Evolutionary conservation across 2,113 vertebrate genomes (phyloP), one percentile per base, ranked within the genome.

Genomic region (Acanthochromis polyacanthus): DNA sequence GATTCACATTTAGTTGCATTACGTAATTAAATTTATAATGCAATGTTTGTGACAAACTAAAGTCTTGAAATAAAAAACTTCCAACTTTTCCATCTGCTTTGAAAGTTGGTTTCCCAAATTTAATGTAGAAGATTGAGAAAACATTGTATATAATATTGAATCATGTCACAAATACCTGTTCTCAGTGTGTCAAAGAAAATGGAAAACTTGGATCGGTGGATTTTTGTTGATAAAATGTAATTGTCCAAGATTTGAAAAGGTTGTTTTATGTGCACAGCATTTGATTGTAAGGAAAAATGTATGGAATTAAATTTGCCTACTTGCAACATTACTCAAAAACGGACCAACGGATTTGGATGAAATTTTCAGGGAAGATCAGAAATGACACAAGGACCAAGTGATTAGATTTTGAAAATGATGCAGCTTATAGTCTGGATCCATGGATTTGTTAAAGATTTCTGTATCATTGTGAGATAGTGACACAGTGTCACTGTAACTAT

Each of bases 181-280:
- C 14, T 69, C 4, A 40, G 17, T 36, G 1, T 48, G 58, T 0
- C 8, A 36, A 4, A 15, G 3, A 6, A 20, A 22, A 68, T 64
- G 40, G 28, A 73, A 80, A 48, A 0, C 0, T 14, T 58, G 15
- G 17, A n/a, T 46, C 14, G 45, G 2, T 40, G 17, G n/a, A 20
- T 50, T 50, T 52, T 59, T 14, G 15, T 15, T 30, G 17, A 40
- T 4, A 43, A 48, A 60, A 61, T 16, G 4, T 4, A 20, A 36
- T 36, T 14, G 4, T 28, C 19, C 70, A 19, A 60, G 6, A 19
- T 75, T 71, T 12, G 36, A 66, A 67, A 70, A 74, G 82, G 63
- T 10, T 36, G 70, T 80, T 30, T 30, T 30, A 30, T 30, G 30
- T 30, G 4, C 4, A 30, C 30, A 30, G 6, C 1, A 71, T 59